These are phyloP conservation scores for Achroia grisella DNA, from an alignment of 1,140 invertebrate genomes.

Conservation along the genomic window DNA sequence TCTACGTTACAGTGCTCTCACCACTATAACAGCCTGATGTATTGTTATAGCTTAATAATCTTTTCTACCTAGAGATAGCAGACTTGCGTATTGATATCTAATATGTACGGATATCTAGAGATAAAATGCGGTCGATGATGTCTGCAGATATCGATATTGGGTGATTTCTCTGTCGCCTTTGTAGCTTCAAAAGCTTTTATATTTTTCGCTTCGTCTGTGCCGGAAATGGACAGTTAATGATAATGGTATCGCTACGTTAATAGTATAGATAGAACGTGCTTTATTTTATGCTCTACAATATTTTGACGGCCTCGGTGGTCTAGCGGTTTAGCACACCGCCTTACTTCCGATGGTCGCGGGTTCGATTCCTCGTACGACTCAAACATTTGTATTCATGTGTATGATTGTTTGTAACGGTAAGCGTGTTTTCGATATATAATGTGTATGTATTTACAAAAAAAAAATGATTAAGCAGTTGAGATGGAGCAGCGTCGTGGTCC, in stretches of 20 bases:
- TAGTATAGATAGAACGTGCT: too few species aligned
- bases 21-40: slow-evolving; percentile 41
- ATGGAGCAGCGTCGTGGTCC: too few species aligned
- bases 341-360: too few species aligned
- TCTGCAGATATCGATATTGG: slow-evolving; percentile 13
- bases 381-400: too few species aligned
- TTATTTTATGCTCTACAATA: too few species aligned
- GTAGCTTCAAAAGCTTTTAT: slow-evolving; percentile 36
- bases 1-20: slow-evolving; percentile 40
- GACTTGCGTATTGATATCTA: slow-evolving; percentile 2
- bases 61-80: slow-evolving; percentile 15
- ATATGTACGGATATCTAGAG: background rate
- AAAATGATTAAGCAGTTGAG: too few species aligned
- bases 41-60: slow-evolving; percentile 51
- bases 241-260: slow-evolving; percentile 1
- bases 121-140: slow-evolving; percentile 20
- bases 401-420: too few species aligned
- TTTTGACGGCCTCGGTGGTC: too few species aligned
- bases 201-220: slow-evolving; percentile 21
- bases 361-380: too few species aligned
- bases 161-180: slow-evolving; percentile 19
- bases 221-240: slow-evolving; percentile 22
- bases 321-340: too few species aligned
- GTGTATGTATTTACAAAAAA: too few species aligned
- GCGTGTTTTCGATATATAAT: too few species aligned